A percentile compares a stretch with the other conserved stretches of the same genome.
These are phyloP conservation scores for Dysmachus trigonus DNA, from an alignment of 2,888 invertebrate genomes.

Conservation along the genomic window DNA sequence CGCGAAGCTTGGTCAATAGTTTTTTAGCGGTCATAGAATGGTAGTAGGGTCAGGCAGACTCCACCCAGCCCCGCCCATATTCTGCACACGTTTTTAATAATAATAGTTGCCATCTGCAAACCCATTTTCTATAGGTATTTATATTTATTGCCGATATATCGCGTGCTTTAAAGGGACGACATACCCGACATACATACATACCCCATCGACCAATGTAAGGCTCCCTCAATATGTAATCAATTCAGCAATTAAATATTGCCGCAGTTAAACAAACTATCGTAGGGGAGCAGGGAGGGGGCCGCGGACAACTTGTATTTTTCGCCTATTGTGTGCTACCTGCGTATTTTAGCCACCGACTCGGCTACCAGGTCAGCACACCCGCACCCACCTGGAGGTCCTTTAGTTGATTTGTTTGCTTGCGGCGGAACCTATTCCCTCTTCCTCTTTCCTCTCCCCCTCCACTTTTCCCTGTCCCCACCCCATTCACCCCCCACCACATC, in stretches of 20 bases:
- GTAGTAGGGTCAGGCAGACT: background rate
- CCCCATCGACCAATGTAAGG: too few species aligned
- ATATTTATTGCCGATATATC: slow-evolving; percentile 26
- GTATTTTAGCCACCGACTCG: background rate
- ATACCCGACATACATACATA: background rate
- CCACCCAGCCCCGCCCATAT: background rate
- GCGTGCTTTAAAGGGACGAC: background rate
- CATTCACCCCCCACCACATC: background rate
- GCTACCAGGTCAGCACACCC: background rate
- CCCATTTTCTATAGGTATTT: background rate
- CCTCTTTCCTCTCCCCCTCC: too few species aligned
- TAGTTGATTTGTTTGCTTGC: background rate
- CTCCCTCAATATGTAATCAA: slow-evolving; percentile 26
- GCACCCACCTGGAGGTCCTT: background rate
- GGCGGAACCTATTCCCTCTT: background rate
- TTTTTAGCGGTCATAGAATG: background rate
- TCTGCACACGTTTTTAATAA: background rate
- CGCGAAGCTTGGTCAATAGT: slow-evolving; percentile 63
- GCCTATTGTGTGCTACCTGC: background rate
- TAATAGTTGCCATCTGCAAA: background rate
- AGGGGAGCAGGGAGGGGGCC: background rate
- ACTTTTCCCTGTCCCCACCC: too few species aligned
- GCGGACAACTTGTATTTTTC: background rate
- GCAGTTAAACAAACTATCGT: background rate
- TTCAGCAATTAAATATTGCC: slow-evolving; percentile 33